A percentile compares a stretch with the other conserved stretches of the same genome.
These are phyloP conservation scores for Chloroclystis v-ata DNA, from an alignment of 2,888 invertebrate genomes.

Conservation along the genomic window DNA sequence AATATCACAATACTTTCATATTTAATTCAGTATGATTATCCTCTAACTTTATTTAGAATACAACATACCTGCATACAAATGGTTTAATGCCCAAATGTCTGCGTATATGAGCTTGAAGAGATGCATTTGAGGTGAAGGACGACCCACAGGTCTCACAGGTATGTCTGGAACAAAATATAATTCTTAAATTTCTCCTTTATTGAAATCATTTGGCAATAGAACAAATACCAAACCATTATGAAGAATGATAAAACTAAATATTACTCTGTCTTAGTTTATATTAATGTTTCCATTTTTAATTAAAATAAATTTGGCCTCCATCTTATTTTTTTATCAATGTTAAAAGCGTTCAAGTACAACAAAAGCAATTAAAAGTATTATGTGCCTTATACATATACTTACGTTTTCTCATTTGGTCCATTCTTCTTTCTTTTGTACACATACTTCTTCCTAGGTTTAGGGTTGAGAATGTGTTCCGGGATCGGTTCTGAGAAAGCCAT, in stretches of 20 bases:
- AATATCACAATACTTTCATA: no score
- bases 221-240: no score
- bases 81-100: conserved; percentile 74
- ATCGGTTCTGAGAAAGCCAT: conserved; percentile 72
- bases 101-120: conserved; percentile 70
- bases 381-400: conserved; percentile 33
- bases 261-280: no score
- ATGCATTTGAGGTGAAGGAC: conserved; percentile 71
- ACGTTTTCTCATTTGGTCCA: conserved; percentile 66
- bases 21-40: no score
- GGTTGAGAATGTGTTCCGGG: conserved; percentile 66
- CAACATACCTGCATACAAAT: conserved; percentile 69
- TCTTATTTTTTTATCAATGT: no score
- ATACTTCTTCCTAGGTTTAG: conserved; percentile 61
- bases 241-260: no score
- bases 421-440: conserved; percentile 56
- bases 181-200: no score
- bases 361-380: no score
- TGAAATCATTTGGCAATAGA: no score
- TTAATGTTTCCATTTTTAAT: no score
- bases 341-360: no score
- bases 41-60: not conserved
- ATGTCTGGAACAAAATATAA: conserved; percentile 45
- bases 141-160: conserved; percentile 73
- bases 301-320: no score